phyloP scores from a whole-genome alignment of 2,113 vertebrate genomes.

The Spea bombifrons region DNA sequence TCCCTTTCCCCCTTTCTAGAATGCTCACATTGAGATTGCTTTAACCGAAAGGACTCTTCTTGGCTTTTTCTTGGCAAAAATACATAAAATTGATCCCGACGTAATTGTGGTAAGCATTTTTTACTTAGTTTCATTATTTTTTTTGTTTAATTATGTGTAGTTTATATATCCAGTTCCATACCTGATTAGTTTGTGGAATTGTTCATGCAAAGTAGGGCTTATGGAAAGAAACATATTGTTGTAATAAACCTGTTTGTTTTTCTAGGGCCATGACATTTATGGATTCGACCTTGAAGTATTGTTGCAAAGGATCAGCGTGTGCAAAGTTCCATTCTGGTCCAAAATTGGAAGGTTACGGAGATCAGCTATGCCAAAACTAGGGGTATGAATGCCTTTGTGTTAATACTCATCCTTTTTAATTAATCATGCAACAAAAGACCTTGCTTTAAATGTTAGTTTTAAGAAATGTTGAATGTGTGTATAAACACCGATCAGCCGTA shows the following conservation, averaged over 20 bases:
- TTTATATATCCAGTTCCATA: no score
- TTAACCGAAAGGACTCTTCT: constrained; percentile 87
- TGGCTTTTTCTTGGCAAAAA: constrained; percentile 92
- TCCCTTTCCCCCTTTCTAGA: constrained; percentile 71
- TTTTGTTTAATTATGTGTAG: background rate
- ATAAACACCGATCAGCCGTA: no score
- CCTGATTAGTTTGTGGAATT: no score
- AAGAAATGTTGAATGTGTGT: no score
- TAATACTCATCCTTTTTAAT: no score
- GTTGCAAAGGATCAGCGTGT: constrained; percentile 85
- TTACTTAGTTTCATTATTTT: background rate
- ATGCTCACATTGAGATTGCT: constrained; percentile 88
- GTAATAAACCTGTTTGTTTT: constrained; percentile 34
- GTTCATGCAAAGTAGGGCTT: no score
- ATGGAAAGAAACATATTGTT: no score
- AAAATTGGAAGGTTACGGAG: constrained; percentile 92
- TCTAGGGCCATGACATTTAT: constrained; percentile 94
- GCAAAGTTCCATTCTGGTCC: constrained; percentile 95
- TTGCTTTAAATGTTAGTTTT: no score
- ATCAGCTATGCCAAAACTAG: constrained; percentile 91
- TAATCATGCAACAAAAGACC: no score
- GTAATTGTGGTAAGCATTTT: constrained; percentile 87
- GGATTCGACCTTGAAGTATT: constrained; percentile 96
- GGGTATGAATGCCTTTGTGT: constrained; percentile 69
- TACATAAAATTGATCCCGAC: constrained; percentile 96